Conservation (phyloP, 2,888 invertebrate species). For the Folsomia manolachei region DNA sequence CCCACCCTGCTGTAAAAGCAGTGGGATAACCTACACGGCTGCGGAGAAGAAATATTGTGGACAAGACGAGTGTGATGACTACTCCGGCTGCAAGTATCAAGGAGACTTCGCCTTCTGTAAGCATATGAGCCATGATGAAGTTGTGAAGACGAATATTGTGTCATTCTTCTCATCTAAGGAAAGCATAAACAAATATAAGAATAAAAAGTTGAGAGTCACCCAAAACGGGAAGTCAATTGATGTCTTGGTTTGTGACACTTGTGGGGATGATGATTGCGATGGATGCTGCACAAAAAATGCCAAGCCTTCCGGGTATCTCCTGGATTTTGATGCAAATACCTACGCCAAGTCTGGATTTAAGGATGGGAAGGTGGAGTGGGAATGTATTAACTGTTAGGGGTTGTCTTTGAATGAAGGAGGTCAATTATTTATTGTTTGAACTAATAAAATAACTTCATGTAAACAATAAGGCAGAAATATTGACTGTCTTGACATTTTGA, state of each 20-base stretch:
- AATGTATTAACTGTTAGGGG: slow-evolving; percentile 25
- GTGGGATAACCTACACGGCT: too few relatives aligned
- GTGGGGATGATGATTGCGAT: slow-evolving; percentile 25
- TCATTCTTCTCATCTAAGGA: slow-evolving; percentile 18
- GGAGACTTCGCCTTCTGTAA: slow-evolving; percentile 27
- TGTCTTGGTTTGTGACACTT: slow-evolving; percentile 22
- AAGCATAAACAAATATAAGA: not conserved
- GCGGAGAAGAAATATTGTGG: not conserved
- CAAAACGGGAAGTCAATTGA: not conserved
- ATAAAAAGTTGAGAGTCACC: not conserved
- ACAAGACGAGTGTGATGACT: slow-evolving; percentile 22
- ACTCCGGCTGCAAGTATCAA: slow-evolving; percentile 26
- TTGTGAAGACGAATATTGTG: slow-evolving; percentile 24
- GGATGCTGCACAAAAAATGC: slow-evolving; percentile 26
- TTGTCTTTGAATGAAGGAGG: too few relatives aligned
- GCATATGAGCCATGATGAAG: slow-evolving; percentile 14
- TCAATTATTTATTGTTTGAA: too few relatives aligned
- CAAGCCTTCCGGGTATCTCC: slow-evolving; percentile 11
- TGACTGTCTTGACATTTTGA: too few relatives aligned
- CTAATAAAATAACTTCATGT: too few relatives aligned
- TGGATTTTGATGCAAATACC: slow-evolving; percentile 22
- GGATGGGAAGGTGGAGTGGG: slow-evolving; percentile 19
- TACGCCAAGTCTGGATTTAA: not conserved
- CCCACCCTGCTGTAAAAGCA: slow-evolving; percentile 16
- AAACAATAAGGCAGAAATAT: too few relatives aligned